phyloP scores from a whole-genome alignment of 2,113 vertebrate species.

The Laticauda colubrina region DNA sequence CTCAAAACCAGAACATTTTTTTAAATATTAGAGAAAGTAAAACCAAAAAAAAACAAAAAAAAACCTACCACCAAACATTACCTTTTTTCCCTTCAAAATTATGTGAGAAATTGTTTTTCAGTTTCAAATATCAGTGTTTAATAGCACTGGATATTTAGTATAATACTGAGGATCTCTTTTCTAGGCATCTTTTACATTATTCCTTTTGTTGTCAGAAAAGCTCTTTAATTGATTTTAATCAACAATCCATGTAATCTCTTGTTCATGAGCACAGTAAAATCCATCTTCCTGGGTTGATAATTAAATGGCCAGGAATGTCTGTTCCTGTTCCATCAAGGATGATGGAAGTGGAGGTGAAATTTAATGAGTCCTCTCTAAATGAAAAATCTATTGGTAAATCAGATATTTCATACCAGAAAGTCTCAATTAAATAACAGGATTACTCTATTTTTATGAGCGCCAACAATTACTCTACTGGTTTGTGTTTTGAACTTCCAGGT shows the following conservation, averaged over 20 bases:
- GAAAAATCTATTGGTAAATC: background rate
- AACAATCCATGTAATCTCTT: background rate
- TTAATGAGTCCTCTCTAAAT: background rate
- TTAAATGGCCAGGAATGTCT: background rate
- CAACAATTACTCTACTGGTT: background rate
- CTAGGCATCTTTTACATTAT: background rate
- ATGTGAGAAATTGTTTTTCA: background rate
- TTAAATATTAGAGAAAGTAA: background rate
- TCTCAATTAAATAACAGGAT: background rate
- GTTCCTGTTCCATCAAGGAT: background rate
- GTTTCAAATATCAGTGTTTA: background rate
- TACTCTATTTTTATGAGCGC: background rate
- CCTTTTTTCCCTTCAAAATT: background rate
- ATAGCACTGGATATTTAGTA: background rate
- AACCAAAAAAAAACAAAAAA: background rate
- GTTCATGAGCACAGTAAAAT: background rate
- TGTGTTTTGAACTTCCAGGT: background rate
- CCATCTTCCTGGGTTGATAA: background rate
- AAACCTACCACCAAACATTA: background rate
- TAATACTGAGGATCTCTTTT: background rate
- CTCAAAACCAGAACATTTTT: background rate
- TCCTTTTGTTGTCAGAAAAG: background rate
- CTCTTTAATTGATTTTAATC: background rate
- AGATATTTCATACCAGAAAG: background rate
- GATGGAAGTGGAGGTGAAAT: background rate